These are phyloP conservation scores for Eupithecia tripunctaria DNA, from an alignment of 2,888 invertebrate genomes.

Conservation along the genomic window DNA sequence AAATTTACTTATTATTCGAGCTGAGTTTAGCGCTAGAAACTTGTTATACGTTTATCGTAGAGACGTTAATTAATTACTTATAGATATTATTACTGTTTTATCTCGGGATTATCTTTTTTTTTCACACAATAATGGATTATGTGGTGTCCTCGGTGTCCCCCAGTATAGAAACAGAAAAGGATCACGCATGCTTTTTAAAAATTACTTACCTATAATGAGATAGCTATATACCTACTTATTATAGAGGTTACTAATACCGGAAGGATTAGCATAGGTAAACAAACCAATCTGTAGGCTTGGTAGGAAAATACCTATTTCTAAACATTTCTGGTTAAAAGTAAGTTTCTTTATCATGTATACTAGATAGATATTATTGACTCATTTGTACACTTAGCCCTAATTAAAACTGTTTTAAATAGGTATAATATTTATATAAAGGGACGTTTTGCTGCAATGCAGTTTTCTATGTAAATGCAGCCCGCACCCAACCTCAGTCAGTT, in stretches of 20 bases:
- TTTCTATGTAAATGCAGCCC: constrained; percentile 24
- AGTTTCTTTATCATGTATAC: not conserved
- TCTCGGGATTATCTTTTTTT: no score
- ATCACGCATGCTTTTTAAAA: no score
- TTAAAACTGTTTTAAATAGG: no score
- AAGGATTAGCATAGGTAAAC: not conserved
- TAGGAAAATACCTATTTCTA: not conserved
- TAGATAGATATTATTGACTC: no score
- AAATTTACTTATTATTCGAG: not conserved
- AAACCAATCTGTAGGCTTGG: not conserved
- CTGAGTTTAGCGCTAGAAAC: not conserved
- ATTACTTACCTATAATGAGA: not conserved
- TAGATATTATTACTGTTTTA: not conserved
- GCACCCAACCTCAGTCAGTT: constrained; percentile 65
- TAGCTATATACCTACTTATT: not conserved
- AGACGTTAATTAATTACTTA: not conserved
- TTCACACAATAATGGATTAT: no score
- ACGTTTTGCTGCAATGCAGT: not conserved
- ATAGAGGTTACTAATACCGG: not conserved
- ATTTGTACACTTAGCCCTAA: no score
- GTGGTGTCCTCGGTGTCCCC: no score
- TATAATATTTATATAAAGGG: not conserved
- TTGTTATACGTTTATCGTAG: not conserved
- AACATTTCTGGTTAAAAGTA: not conserved
- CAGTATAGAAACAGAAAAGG: no score